A percentile compares a stretch with the other conserved stretches of the same genome.
phyloP scores from a whole-genome alignment of 2,888 invertebrate species.

The Rutpela maculata region DNA sequence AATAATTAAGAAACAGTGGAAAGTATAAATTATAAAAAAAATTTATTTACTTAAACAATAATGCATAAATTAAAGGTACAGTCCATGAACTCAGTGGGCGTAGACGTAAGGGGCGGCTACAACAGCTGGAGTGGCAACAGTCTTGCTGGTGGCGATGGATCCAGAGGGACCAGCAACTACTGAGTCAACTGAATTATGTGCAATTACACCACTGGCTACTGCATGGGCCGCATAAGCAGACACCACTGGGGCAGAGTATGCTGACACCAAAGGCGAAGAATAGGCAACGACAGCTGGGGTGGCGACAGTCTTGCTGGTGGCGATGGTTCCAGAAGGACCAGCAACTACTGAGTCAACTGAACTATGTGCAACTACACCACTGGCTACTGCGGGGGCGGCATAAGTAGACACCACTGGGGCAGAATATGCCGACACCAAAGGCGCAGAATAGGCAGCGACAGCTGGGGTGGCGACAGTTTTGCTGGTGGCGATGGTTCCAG shows the following conservation, averaged over 20 bases:
- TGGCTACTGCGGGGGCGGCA: slow-evolving; percentile 32
- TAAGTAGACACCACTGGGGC: not conserved
- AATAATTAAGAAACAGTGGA: no score
- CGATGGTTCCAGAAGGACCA: slow-evolving; percentile 65
- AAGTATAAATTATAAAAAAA: not conserved
- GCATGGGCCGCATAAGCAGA: slow-evolving; percentile 18
- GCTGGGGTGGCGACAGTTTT: slow-evolving; percentile 39
- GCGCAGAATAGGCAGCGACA: slow-evolving; percentile 1
- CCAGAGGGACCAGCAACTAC: slow-evolving; percentile 64
- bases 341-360: slow-evolving; percentile 52
- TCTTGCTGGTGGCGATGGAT: slow-evolving; percentile 59
- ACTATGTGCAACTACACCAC: slow-evolving; percentile 30
- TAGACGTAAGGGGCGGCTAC: slow-evolving; percentile 45
- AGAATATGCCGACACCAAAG: not conserved
- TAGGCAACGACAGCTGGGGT: slow-evolving; percentile 47
- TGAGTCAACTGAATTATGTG: slow-evolving; percentile 30
- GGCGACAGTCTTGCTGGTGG: slow-evolving; percentile 55
- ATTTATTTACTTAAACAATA: not conserved
- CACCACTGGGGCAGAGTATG: not conserved
- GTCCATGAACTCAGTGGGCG: slow-evolving; percentile 2
- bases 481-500: no score
- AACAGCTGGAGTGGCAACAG: slow-evolving; percentile 51
- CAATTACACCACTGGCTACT: slow-evolving; percentile 32
- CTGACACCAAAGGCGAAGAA: not conserved
- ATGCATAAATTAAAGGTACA: slow-evolving; percentile 1